These are phyloP conservation scores for Amitus sp. DNA, from an alignment of 2,888 invertebrate species.

Conservation along the genomic window DNA sequence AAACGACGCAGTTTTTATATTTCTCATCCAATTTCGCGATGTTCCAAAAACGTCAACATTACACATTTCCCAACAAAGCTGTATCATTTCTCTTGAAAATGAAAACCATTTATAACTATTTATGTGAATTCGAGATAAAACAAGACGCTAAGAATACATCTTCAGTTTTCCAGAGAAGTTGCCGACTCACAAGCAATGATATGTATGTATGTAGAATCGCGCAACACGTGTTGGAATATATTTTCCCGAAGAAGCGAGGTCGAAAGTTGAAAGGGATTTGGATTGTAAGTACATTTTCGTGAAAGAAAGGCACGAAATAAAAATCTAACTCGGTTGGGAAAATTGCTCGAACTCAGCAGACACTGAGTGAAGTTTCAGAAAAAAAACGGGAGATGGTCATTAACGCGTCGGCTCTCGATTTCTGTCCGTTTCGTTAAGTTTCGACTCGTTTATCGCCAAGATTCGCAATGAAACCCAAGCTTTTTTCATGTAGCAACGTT, in stretches of 20 bases:
- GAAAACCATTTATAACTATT: neutral
- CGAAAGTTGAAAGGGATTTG: slow-evolving; percentile 21
- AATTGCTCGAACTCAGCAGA: slow-evolving; percentile 6
- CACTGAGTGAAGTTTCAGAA: neutral
- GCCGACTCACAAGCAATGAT: slow-evolving; percentile 31
- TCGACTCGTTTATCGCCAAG: slow-evolving; percentile 8
- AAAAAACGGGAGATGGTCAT: neutral
- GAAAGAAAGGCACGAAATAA: neutral
- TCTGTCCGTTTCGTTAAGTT: neutral
- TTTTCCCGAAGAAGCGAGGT: slow-evolving; percentile 31
- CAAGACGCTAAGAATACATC: slow-evolving; percentile 23
- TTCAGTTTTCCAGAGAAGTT: slow-evolving; percentile 24
- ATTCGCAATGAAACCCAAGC: slow-evolving; percentile 5
- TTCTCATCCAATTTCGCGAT: neutral
- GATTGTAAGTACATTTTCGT: neutral
- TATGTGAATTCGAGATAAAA: slow-evolving; percentile 13
- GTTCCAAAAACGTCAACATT: too few relatives aligned
- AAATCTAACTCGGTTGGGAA: neutral
- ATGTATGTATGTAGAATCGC: slow-evolving; percentile 38
- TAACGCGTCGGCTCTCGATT: slow-evolving; percentile 3
- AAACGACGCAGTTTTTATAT: too few relatives aligned
- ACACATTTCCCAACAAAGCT: too few relatives aligned
- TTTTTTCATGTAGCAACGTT: slow-evolving; percentile 3
- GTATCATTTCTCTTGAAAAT: neutral
- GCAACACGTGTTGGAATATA: slow-evolving; percentile 39